phyloP scores from a whole-genome alignment of 2,797 vertebrate genomes.

The Sarcoramphus papa region DNA sequence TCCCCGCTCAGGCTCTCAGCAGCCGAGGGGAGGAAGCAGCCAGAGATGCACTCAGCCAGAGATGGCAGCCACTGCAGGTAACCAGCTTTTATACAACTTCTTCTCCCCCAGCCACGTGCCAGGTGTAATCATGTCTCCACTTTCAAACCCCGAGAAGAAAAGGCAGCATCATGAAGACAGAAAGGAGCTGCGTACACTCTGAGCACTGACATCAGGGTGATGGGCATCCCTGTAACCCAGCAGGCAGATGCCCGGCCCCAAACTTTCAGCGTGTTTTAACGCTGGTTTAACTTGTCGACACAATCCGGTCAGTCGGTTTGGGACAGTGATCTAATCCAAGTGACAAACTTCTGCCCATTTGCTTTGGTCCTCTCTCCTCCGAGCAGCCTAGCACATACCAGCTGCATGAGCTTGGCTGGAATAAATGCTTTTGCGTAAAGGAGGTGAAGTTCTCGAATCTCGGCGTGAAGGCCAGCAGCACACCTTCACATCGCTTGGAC shows the following conservation, averaged over 20 bases:
- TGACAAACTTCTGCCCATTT: neutral
- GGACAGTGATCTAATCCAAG: neutral
- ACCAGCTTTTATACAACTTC: neutral
- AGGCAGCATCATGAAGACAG: neutral
- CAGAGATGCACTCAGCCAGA: neutral
- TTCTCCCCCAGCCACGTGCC: neutral
- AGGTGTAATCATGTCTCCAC: neutral
- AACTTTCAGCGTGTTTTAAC: neutral
- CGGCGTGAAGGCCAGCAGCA: rapidly evolving
- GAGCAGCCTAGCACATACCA: neutral
- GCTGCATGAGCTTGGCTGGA: neutral
- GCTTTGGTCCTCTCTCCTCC: neutral
- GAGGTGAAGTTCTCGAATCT: neutral
- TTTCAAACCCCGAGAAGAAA: neutral
- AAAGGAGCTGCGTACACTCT: neutral
- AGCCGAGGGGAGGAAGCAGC: neutral
- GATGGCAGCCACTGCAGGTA: neutral
- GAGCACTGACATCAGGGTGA: neutral
- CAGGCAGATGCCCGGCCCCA: neutral
- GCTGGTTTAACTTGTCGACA: neutral
- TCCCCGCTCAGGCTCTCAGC: rapidly evolving
- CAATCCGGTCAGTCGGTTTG: neutral
- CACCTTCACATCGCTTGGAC: rapidly evolving
- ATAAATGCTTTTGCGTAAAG: neutral
- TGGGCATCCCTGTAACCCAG: neutral